These are phyloP conservation scores for Camponotus fellah DNA, from an alignment of 2,888 invertebrate species.

Conservation along the genomic window DNA sequence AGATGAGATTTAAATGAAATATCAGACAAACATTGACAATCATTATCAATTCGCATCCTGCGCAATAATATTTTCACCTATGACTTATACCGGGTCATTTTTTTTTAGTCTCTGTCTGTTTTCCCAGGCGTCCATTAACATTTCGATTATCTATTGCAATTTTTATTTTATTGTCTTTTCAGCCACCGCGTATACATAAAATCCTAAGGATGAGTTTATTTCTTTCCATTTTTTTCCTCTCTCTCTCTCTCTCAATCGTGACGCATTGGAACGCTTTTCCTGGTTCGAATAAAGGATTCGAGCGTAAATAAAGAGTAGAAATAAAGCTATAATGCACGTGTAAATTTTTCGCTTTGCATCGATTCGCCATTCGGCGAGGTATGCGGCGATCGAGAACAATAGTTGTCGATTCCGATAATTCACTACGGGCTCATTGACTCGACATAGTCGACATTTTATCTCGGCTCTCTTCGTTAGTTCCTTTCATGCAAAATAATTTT, in stretches of 20 bases:
- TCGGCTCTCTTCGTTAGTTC: conserved; percentile 37
- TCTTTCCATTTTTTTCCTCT: background rate
- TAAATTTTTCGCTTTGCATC: conserved; percentile 43
- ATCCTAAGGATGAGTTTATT: conserved; percentile 44
- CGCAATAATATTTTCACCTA: conserved; percentile 53
- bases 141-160: conserved; percentile 72
- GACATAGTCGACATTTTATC: conserved; percentile 40
- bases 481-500: conserved; percentile 33
- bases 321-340: conserved; percentile 50
- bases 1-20: conserved; percentile 59
- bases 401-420: conserved; percentile 48
- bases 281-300: conserved; percentile 31
- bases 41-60: background rate
- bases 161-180: conserved; percentile 53
- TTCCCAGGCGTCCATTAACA: conserved; percentile 74
- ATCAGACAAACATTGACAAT: conserved; percentile 39
- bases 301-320: conserved; percentile 37
- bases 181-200: conserved; percentile 40
- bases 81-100: conserved; percentile 41
- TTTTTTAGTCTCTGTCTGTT: conserved; percentile 57
- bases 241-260: background rate
- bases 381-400: conserved; percentile 39
- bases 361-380: conserved; percentile 15
- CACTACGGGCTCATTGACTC: conserved; percentile 32
- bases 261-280: conserved; percentile 16